A percentile compares a stretch with the other conserved stretches of the same genome.
These are phyloP conservation scores for Lepidothrix coronata DNA, from an alignment of 2,113 vertebrate genomes.

Conservation along the genomic window DNA sequence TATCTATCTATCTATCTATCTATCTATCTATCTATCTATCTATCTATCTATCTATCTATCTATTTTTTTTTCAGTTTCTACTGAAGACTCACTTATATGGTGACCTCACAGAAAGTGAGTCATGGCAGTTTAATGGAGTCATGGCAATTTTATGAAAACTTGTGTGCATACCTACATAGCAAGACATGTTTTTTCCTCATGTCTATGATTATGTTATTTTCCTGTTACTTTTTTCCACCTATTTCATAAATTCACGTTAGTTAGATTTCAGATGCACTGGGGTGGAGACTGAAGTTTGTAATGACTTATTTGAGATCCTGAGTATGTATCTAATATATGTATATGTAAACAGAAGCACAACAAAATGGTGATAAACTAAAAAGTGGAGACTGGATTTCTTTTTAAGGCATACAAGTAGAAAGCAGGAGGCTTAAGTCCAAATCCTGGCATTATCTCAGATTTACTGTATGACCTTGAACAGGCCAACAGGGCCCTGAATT, in stretches of 20 bases:
- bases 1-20: too few species aligned
- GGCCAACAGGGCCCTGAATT: not conserved
- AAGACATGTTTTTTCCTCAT: not conserved
- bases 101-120: not conserved
- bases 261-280: not conserved
- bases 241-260: not conserved
- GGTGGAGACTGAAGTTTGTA: not conserved
- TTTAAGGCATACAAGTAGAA: not conserved
- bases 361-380: not conserved
- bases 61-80: not conserved
- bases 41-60: too few species aligned
- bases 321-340: not conserved
- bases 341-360: not conserved
- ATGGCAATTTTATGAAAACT: not conserved
- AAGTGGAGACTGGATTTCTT: not conserved
- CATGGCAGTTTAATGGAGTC: not conserved
- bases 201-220: not conserved
- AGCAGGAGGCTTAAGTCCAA: not conserved
- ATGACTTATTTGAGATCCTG: not conserved
- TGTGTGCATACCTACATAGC: not conserved
- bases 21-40: too few species aligned
- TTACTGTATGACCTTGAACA: constrained; percentile 17
- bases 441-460: constrained; percentile 19
- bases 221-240: not conserved
- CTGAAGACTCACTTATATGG: not conserved